Evolutionary conservation across 2,888 invertebrate genomes (phyloP), one percentile per base, ranked within the genome.

Genomic region (Conistra vaccinii): DNA sequence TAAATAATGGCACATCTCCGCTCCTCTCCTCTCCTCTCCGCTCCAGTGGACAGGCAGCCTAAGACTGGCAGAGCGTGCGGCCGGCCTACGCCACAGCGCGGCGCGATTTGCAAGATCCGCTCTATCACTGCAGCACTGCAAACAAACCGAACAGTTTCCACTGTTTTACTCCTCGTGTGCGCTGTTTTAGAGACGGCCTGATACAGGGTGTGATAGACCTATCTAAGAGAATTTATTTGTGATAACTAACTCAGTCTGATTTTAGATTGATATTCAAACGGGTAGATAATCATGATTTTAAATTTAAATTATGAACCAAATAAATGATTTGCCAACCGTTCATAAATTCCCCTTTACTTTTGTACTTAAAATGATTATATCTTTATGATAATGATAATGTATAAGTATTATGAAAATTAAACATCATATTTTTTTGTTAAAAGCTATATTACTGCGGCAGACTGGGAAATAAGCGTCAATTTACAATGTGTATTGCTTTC

Each of bases 41-140:
- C n/a, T n/a, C n/a, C n/a, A n/a, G n/a, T n/a, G n/a, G n/a, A n/a
- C n/a, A n/a, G n/a, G n/a, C n/a, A n/a, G n/a, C n/a, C n/a, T n/a
- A n/a, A 83, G 85, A 86, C 70, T 82, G 81, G 75, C 73, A 55
- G 84, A 88, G 91, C 87, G 88, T 89, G 88, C 85, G 89, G 88
- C 69, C 86, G 89, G 89, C 88, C 89, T 89, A 89, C 86, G n/a
- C 42, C 42, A 62, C 53, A 85, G 88, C 86, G 80, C 42, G 86
- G 87, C 86, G 78, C 93, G 93, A 95, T 95, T 94, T 94, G 94
- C 94, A 93, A 94, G 94, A 94, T 94, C 94, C 92, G 89, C 92
- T 94, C 92, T 95, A 94, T 94, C 94, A 92, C 92, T 89, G 87
- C 89, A 86, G 91, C 94, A 92, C 92, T 89, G 87, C 89, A 86